Conservation (phyloP, 1,140 invertebrate species). For the Ceratitis capitata region DNA sequence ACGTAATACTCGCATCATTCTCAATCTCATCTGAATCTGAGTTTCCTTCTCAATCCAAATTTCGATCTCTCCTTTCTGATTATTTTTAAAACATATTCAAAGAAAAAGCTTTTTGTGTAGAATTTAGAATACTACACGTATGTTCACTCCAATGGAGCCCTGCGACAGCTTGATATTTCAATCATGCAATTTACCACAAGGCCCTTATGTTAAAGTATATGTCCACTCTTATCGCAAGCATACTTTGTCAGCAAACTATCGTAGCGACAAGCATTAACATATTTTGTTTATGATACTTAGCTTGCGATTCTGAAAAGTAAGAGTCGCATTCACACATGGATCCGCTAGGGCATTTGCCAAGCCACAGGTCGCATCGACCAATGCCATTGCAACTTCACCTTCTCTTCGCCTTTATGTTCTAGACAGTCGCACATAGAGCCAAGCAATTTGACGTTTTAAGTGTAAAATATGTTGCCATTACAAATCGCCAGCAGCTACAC, state of each 20-base stretch:
- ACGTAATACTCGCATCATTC: no score
- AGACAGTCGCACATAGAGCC: background rate
- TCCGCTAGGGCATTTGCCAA: background rate
- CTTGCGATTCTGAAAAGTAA: background rate
- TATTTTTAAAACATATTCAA: no score
- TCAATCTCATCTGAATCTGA: no score
- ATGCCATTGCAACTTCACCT: background rate
- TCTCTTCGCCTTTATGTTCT: background rate
- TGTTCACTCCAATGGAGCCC: no score
- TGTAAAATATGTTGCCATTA: conserved; percentile 30
- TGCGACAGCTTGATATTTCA: background rate
- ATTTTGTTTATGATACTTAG: background rate
- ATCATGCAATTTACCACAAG: background rate
- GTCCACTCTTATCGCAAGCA: background rate
- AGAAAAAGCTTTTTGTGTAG: no score
- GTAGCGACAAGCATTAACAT: background rate
- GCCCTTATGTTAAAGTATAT: no score
- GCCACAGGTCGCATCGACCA: background rate
- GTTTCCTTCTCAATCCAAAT: no score
- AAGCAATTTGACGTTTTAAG: background rate
- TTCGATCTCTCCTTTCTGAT: no score
- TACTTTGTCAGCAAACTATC: background rate
- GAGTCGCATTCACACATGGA: background rate
- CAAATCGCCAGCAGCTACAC: background rate
- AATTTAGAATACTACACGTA: no score